Base-by-base conservation (phyloP, 2,113 vertebrate genomes). In the Alligator mississippiensis region DNA sequence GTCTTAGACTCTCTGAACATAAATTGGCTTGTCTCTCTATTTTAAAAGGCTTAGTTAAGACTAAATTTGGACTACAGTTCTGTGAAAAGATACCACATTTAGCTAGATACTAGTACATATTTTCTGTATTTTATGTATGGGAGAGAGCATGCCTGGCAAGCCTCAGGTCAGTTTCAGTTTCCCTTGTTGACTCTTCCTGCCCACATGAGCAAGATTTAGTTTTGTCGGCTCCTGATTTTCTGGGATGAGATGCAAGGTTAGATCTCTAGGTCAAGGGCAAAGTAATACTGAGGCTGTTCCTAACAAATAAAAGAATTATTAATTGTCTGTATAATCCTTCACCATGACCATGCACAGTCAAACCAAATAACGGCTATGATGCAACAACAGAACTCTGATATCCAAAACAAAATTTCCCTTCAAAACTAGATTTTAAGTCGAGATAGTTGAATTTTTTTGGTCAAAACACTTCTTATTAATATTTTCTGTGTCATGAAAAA, bases 401-500 rank as follows among this genome's bases (percentile, higher is more conserved):
- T n/a, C 3, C 24, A 78, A 83, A 60, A 75, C 0, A 5, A 2
- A 13, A 47, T 38, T 38, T 11, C 2, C 5, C 12, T 2, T 1
- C 19, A 63, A 80, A n/a, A 70, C 3, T 1, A 38, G 9, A 5
- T 60, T 2, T 66, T 7, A 74, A 82, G n/a, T 15, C 75, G 1
- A 81, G 3, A 1, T 5, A 59, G 3, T 6, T 55, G 8, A 17
- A 90, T 85, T 90, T 70, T 54, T 68, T 22, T 81, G 60, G n/a
- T 58, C 1, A 34, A 76, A 61, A 54, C 0, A 30, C 77, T 77
- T 38, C 18, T 63, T 21, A 82, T 0, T 1, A 18, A 70, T 62
- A 62, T 62, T 75, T 82, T 70, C 1, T 24, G 57, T 90, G 82
- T 38, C 28, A 75, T 34, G 8, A 62, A 1, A 4, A 81, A 30